These are phyloP conservation scores for Ellobium chinense DNA, from an alignment of 2,888 invertebrate species.

Conservation along the genomic window DNA sequence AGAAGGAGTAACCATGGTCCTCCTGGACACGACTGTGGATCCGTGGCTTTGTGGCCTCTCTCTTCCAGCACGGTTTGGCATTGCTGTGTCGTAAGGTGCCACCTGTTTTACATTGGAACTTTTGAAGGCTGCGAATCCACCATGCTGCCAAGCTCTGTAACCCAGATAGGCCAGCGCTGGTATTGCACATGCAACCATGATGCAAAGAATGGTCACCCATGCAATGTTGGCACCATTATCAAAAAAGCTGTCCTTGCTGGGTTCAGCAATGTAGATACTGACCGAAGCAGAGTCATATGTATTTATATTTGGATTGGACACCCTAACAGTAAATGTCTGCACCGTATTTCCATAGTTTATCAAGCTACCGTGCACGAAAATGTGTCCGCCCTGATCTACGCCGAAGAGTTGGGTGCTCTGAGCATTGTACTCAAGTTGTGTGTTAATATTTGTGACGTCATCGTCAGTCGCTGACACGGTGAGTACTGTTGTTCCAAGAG, in stretches of 20 bases:
- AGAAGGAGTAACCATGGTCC: no score
- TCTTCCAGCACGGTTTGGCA: no score
- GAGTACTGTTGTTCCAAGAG: neutral
- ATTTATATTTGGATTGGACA: neutral
- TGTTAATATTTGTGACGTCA: conserved; percentile 12
- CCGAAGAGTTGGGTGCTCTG: neutral
- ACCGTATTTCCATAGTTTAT: neutral
- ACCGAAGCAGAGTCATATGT: conserved; percentile 16
- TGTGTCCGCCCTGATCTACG: neutral
- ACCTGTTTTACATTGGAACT: neutral
- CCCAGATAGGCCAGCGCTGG: neutral
- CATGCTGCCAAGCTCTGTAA: no score
- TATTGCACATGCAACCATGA: neutral
- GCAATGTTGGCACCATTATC: conserved; percentile 33
- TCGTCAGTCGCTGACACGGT: neutral
- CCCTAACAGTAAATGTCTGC: neutral
- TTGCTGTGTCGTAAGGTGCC: conserved; percentile 11
- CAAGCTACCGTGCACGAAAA: neutral
- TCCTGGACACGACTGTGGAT: no score
- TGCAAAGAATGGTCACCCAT: conserved; percentile 13
- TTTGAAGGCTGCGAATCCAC: no score
- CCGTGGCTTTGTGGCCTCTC: no score
- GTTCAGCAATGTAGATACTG: neutral
- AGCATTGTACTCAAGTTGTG: neutral
- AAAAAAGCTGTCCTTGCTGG: conserved; percentile 10